These are phyloP conservation scores for Therioaphis trifolii DNA, from an alignment of 2,888 invertebrate genomes.

Conservation along the genomic window DNA sequence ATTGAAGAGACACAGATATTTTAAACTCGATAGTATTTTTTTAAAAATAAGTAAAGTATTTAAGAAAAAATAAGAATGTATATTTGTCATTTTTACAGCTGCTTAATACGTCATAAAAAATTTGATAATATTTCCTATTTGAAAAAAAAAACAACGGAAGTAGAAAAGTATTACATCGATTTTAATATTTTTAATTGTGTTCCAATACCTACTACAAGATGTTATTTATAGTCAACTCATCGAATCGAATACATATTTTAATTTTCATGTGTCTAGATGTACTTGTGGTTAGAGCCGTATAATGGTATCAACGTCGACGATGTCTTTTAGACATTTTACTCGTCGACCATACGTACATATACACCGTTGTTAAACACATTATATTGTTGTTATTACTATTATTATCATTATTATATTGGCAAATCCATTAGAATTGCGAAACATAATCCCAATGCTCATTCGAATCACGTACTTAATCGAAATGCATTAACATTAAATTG, in stretches of 20 bases:
- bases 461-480: conserved; percentile 62
- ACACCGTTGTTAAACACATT: not conserved
- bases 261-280: no score
- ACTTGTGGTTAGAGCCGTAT: not conserved
- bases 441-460: conserved; percentile 47
- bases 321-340: not conserved
- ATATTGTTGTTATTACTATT: conserved; percentile 4
- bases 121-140: no score
- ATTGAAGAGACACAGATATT: no score
- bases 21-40: no score
- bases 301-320: not conserved
- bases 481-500: conserved; percentile 46
- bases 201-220: not conserved
- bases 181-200: not conserved
- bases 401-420: conserved; percentile 26
- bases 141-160: no score
- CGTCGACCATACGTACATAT: not conserved
- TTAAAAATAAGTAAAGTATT: no score
- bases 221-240: not conserved
- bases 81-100: no score
- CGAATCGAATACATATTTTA: no score
- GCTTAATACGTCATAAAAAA: no score
- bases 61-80: no score
- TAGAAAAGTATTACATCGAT: not conserved
- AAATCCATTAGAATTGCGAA: conserved; percentile 52